phyloP scores from a whole-genome alignment of 2,888 invertebrate genomes.

The Nephrotoma guestfalica region DNA sequence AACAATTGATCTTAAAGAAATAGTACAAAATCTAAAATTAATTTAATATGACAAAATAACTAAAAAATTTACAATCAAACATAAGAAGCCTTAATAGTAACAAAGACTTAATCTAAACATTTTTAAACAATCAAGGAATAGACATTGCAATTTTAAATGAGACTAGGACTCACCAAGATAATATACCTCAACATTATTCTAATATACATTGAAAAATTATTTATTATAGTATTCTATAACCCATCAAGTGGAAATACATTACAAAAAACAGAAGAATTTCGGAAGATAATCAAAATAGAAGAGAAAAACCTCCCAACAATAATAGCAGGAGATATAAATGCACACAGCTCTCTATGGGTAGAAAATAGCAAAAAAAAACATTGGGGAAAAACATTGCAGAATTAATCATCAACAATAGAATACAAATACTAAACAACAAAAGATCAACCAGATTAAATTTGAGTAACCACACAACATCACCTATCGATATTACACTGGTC shows the following conservation, averaged over 20 bases:
- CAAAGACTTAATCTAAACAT: too few species aligned
- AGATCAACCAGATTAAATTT: not conserved
- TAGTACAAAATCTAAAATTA: too few species aligned
- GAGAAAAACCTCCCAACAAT: not conserved
- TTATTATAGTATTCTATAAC: not conserved
- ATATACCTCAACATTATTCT: not conserved
- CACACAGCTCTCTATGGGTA: not conserved
- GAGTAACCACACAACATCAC: not conserved
- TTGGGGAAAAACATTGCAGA: not conserved
- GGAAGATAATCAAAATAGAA: not conserved
- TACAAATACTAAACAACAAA: not conserved
- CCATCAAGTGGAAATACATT: not conserved
- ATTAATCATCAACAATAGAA: not conserved
- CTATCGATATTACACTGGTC: not conserved
- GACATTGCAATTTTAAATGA: too few species aligned
- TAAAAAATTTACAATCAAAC: too few species aligned
- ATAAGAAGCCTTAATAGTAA: too few species aligned
- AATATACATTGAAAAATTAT: not conserved
- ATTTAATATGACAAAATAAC: too few species aligned
- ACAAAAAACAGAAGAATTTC: not conserved
- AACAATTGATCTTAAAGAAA: too few species aligned
- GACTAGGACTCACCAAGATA: too few species aligned
- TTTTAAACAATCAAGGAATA: too few species aligned
- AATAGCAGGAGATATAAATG: not conserved
- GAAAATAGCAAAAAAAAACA: not conserved